These are phyloP conservation scores for Schizaphis graminum DNA, from an alignment of 2,888 invertebrate genomes.

Conservation along the genomic window DNA sequence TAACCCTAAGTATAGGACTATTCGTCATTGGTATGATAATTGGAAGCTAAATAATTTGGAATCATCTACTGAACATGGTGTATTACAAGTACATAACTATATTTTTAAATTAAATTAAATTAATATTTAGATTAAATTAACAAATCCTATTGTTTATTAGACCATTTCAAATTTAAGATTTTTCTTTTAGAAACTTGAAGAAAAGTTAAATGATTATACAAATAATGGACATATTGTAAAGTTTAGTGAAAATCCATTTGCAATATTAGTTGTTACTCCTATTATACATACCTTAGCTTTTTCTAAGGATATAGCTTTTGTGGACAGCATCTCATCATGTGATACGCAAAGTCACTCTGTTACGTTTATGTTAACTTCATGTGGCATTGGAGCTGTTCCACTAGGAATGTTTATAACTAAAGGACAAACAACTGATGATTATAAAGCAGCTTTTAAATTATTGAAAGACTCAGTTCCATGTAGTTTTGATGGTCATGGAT, in stretches of 20 bases:
- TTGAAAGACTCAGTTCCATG: neutral
- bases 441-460: conserved; percentile 29
- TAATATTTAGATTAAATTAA: too few relatives aligned
- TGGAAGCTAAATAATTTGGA: conserved; percentile 18
- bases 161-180: neutral
- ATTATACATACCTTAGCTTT: conserved; percentile 18
- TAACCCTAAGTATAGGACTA: conserved; percentile 24
- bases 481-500: neutral
- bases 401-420: conserved; percentile 31
- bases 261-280: conserved; percentile 37
- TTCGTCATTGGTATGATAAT: conserved; percentile 22
- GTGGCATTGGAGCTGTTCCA: conserved; percentile 42
- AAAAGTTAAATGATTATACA: neutral
- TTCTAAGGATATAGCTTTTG: conserved; percentile 4
- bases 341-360: conserved; percentile 37
- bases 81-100: conserved; percentile 11
- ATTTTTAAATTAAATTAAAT: neutral
- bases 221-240: neutral
- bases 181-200: neutral
- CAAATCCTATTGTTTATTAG: neutral
- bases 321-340: conserved; percentile 25
- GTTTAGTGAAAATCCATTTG: conserved; percentile 31
- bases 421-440: conserved; percentile 13
- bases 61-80: conserved; percentile 13
- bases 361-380: conserved; percentile 42